Base-by-base conservation (phyloP, 2,113 vertebrate species). In the Dicaeum eximium region DNA sequence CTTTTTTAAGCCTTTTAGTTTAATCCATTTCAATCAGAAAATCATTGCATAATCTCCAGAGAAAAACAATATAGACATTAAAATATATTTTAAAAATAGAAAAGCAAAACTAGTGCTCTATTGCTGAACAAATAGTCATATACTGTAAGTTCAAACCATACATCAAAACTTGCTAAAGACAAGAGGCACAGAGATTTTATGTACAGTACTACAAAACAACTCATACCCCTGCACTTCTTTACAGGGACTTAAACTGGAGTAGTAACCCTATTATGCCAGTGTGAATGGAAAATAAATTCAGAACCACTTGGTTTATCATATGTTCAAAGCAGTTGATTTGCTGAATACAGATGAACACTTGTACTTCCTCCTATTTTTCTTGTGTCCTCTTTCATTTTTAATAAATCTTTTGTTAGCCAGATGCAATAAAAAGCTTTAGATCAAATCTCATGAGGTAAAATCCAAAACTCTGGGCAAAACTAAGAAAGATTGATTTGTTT, bases 401-500 rank as follows among this genome's bases (percentile, higher is more conserved):
- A 71, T 86, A 86, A 60, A 45, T 38, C 57, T 90, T 91, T 92
- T 94, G 58, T 88, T 82, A 92, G 83, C 80, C 65, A 96, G 60
- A 86, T 78, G 40, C 0, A 2, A 77, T 48, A 82, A 84, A 71
- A 90, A 64, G 14, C 35, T 94, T 90, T 62, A 72, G 38, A 88
- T 75, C 62, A 92, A 86, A 73, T 38, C 80, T 80, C 88, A 84
- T 69, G 70, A 94, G 66, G 74, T 93, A 90, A 93, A 88, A 92
- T 74, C 48, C 45, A 54, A 77, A 92, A 84, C 67, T 94, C 54
- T 12, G 22, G 31, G 67, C 69, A 62, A 94, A 93, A 94, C 85
- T 60, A 95, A 70, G 79, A 87, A 94, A 79, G 78, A 86, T 51
- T 25, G 74, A 96, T 96, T 92, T 95, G 80, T 92, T 97, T 88